These are phyloP conservation scores for Tanypteryx hageni DNA, from an alignment of 2,888 invertebrate species.

Conservation along the genomic window DNA sequence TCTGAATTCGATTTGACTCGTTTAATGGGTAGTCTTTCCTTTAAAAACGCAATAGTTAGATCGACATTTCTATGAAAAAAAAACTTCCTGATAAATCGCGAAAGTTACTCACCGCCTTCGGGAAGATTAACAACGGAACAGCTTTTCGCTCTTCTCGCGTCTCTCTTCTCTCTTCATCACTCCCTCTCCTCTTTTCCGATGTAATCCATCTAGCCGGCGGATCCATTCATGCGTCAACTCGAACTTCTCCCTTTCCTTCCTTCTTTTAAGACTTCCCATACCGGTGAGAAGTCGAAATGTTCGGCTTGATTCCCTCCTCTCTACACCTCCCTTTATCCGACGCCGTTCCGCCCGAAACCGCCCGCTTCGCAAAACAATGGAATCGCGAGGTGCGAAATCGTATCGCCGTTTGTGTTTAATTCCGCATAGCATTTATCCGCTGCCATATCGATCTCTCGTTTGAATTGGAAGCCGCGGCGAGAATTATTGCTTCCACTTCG, in stretches of 20 bases:
- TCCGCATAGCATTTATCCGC: background rate
- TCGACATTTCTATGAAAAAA: background rate
- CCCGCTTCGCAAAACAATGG: background rate
- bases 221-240: background rate
- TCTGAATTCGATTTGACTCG: too few relatives aligned
- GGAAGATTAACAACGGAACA: background rate
- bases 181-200: background rate
- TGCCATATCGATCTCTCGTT: background rate
- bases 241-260: background rate
- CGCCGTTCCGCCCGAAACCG: background rate
- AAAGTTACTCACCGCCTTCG: background rate
- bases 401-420: background rate
- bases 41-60: too few relatives aligned
- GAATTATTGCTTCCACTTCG: background rate
- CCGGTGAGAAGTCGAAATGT: constrained; percentile 9
- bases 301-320: background rate
- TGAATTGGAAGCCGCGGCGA: background rate
- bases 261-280: background rate
- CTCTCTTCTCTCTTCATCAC: background rate
- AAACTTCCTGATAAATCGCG: background rate
- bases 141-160: background rate
- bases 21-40: too few relatives aligned
- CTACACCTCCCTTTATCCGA: background rate
- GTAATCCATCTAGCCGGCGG: too few relatives aligned
- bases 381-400: constrained; percentile 16